Evolutionary conservation across 2,888 invertebrate species (phyloP).

Genomic region (Eristalinus aeneus): DNA sequence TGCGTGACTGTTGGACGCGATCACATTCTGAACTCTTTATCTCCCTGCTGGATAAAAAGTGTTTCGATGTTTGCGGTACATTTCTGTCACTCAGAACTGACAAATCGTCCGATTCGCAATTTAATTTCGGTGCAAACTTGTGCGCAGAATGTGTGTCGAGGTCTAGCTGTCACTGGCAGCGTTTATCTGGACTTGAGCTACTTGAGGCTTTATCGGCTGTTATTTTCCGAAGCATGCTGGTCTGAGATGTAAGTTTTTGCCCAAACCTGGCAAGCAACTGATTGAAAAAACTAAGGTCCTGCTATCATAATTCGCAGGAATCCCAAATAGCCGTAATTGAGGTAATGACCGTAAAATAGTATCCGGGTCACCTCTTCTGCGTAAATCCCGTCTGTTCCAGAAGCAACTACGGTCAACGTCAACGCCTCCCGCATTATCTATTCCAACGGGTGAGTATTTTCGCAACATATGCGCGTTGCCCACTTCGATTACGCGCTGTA

Average conservation of each 20-base stretch:
- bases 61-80: background rate
- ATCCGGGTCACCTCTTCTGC: background rate
- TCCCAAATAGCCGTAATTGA: too few relatives aligned
- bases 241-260: background rate
- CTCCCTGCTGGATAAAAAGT: background rate
- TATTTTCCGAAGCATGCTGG: background rate
- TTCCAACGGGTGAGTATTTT: constrained; percentile 6
- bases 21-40: background rate
- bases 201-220: background rate
- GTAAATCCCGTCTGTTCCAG: background rate
- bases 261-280: background rate
- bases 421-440: constrained; percentile 23
- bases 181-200: background rate
- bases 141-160: background rate
- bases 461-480: constrained; percentile 4
- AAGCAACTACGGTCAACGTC: background rate
- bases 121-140: background rate
- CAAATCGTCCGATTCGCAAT: background rate
- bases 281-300: too few relatives aligned
- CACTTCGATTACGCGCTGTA: constrained; percentile 19
- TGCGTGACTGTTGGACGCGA: background rate
- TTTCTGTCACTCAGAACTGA: background rate
- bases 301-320: too few relatives aligned
- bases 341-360: background rate
- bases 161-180: background rate